Base-by-base conservation (phyloP, 1,140 invertebrate genomes). In the Drosophila biarmipes region DNA sequence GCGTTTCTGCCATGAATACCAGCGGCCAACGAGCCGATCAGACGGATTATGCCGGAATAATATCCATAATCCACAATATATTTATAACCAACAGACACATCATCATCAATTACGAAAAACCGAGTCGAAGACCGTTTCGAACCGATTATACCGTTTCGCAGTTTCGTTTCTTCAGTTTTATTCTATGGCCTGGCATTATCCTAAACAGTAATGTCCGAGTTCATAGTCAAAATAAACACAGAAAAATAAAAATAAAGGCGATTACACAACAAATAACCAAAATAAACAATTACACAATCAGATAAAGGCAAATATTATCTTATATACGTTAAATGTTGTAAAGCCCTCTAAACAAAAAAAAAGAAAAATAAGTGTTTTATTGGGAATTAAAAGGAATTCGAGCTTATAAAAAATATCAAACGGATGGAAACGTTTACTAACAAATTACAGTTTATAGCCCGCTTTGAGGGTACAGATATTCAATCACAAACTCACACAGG, bases 291-390 rank as follows among this genome's bases (percentile, higher is more conserved):
- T 48, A 84, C 56, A 17, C 69, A 73, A 59, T 29, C 48, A 51
- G 56, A 34, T 77, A 74, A 64, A 67, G 63, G 75, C 53, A 61
- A 61, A 52, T 57, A 64, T 49, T 67, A 67, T 67, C 29, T 67
- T 64, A 64, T 89, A 89, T 80, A 71, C 87, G 84, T 89, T 89
- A 89, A 74, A 80, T 89, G 84, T 89, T 89, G 84, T 89, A 89
- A 87, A 89, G 84, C 84, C 84, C 79, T 89, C 84, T 84, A 79
- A 82, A 79, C 54, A 68, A 19, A 68, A 43, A 59, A 40, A 29
- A 54, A 63, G 40, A 34, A 31, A 19, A 38, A 6, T 6, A 21
- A 35, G 19, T 46, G 57, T 58, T 59, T 73, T 53, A 46, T 17
- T 73, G 4, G 1, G 24, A n/a, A 7, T 10, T 2, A 12, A 5